Percentiles rank a stretch among this genome's conserved stretches.
Evolutionary conservation across 2,888 invertebrate species (phyloP).

Genomic region (Lordiphosa fenestrarum): DNA sequence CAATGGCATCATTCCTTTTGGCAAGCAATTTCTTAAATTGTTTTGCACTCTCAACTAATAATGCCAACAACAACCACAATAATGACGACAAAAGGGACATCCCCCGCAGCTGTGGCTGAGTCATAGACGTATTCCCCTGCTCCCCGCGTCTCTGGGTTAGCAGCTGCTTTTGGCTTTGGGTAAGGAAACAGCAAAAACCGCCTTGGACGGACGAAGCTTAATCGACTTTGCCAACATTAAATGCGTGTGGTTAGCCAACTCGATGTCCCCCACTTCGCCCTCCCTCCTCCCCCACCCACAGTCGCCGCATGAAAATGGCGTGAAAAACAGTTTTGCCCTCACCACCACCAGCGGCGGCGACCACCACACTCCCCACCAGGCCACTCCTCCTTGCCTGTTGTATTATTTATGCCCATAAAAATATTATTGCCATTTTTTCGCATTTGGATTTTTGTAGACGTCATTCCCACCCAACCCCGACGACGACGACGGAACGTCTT

Average conservation of each 20-base stretch:
- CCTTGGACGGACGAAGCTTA: conserved; percentile 46
- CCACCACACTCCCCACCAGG: neutral
- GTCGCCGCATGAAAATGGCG: conserved; percentile 58
- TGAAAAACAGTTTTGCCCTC: conserved; percentile 50
- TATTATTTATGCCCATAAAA: conserved; percentile 72
- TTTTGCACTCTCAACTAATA: conserved; percentile 59
- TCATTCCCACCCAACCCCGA: conserved; percentile 25
- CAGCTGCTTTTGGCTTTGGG: conserved; percentile 25
- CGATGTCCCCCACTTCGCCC: conserved; percentile 8
- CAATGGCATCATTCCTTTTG: conserved; percentile 30
- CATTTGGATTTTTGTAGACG: conserved; percentile 60
- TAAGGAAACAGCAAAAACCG: conserved; percentile 11
- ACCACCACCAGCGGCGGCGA: conserved; percentile 10
- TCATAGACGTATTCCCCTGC: conserved; percentile 39
- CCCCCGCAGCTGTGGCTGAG: conserved; percentile 40
- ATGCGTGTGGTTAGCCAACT: conserved; percentile 64
- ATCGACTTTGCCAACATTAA: conserved; percentile 71
- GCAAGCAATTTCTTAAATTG: conserved; percentile 63
- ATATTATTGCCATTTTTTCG: conserved; percentile 74
- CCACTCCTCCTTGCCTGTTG: conserved; percentile 23
- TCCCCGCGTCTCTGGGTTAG: conserved; percentile 7
- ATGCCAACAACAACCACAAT: conserved; percentile 12
- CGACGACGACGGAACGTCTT: conserved; percentile 18
- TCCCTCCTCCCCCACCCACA: neutral
- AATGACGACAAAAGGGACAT: conserved; percentile 29